Base-by-base conservation (phyloP, 2,113 vertebrate genomes). In the Semicossyphus pulcher region DNA sequence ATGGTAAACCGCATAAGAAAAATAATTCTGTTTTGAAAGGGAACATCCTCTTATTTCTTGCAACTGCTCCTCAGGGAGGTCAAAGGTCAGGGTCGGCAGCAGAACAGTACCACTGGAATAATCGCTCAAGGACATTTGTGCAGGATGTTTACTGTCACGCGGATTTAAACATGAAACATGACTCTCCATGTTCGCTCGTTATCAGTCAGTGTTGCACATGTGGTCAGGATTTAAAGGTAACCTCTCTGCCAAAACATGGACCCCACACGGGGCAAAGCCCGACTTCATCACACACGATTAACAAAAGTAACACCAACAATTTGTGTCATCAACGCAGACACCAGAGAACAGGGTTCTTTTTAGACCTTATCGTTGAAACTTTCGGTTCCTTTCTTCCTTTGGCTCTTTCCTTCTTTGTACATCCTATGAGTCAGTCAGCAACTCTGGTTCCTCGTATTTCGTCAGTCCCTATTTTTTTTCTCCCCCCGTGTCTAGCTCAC, bases 381-480 rank as follows among this genome's bases (percentile, higher is more conserved):
- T 83, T 86, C 79, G 4, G 75, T 86, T 88, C 82, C 78, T 57
- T 41, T 61, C 58, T 72, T 67, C 76, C 16, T 44, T 26, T 31
- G 39, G 47, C 65, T 68, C 39, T 58, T 15, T 12, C 59, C 6
- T 48, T 10, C 8, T 52, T 49, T 34, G 60, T 56, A 31, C 71
- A 69, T 58, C 39, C 53, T 31, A 49, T 78, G 64, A 82, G n/a
- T 49, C 41, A 59, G 69, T 86, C 72, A 78, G 77, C 79, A 62
- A 54, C 67, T 78, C 21, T 31, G 47, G 64, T 89, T 89, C 90
- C 85, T 73, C 48, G 54, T 58, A 28, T 69, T 56, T 64, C 29
- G 51, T 36, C 49, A 36, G 42, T 58, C 58, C n/a, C 12, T 34
- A 16, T 1, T 41, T 49, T 56, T 53, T 47, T n/a, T 36, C 78